These are phyloP conservation scores for Hydroisotoma schaefferi DNA, from an alignment of 2,888 invertebrate species.

Conservation along the genomic window DNA sequence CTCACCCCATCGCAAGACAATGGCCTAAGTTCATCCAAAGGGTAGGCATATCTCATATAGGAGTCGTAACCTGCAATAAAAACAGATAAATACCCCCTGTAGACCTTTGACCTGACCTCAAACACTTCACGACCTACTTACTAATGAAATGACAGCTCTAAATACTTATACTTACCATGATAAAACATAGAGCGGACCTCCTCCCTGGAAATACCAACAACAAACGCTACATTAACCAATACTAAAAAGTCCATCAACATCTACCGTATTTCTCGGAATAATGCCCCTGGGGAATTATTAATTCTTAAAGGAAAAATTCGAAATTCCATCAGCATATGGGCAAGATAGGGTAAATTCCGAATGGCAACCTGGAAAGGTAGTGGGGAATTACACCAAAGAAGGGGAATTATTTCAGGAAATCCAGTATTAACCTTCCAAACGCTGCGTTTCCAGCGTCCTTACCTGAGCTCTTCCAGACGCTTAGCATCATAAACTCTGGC, in stretches of 20 bases:
- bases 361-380: too few species aligned
- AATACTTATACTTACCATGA: too few species aligned
- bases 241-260: background rate
- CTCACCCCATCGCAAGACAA: slow-evolving; percentile 89
- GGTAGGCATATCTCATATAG: slow-evolving; percentile 88
- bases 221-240: slow-evolving; percentile 5
- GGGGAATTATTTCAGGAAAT: background rate
- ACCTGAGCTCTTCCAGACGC: slow-evolving; percentile 41
- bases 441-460: background rate
- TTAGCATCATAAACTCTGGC: slow-evolving; percentile 40
- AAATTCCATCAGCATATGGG: too few species aligned
- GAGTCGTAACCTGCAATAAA: slow-evolving; percentile 98
- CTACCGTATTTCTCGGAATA: background rate
- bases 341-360: background rate
- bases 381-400: too few species aligned
- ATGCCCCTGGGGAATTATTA: too few species aligned
- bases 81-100: too few species aligned
- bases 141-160: too few species aligned
- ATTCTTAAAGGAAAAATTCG: too few species aligned
- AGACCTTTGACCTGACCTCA: too few species aligned
- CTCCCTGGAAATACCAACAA: slow-evolving; percentile 59
- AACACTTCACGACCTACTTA: too few species aligned
- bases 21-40: slow-evolving; percentile 93
- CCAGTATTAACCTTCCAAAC: background rate
- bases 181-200: slow-evolving; percentile 79